Evolutionary conservation across 2,797 vertebrate genomes (phyloP), one percentile per base, ranked within the genome.

Genomic region (Sarcophilus harrisii): DNA sequence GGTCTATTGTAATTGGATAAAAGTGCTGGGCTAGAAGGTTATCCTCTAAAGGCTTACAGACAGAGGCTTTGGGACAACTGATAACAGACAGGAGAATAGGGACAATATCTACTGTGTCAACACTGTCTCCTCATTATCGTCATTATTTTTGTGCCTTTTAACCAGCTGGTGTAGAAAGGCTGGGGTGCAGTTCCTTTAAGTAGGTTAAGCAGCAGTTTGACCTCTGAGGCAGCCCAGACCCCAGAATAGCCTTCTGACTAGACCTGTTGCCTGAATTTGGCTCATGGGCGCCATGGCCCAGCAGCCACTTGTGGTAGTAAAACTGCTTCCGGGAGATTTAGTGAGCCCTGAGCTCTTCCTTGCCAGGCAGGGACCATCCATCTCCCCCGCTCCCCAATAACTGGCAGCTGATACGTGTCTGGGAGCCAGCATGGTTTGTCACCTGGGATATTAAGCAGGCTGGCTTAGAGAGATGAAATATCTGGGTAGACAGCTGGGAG

Each of bases 391-490:
- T 58, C 90, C 57, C 24, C 81, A 18, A 4, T 92, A 57, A 62
- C 94, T 62, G 32, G 57, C 57, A 60, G 12, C 57, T 95, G 60
- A 90, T 57, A 14, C 73, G 55, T 90, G 91, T 58, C 54, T 57
- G 59, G 21, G 89, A 94, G 89, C 94, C 73, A 5, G 28, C 45
- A 32, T 30, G 24, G 32, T 13, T 54, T 55, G 91, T 60, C 94
- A 60, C 73, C n/a, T 54, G 32, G 16, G 1, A 4, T 27, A 60
- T 59, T 62, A 90, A 92, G 91, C 57, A 91, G 81, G 49, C 89
- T 59, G 91, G 32, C n/a, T 92, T 57, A 92, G 73, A 89, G 73
- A 29, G n/a, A 55, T 92, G 94, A 92, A 30, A 95, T 92, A 92
- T 1, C 49, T 89, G 58, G 32, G 49, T 2, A 1, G 55, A 87